Evolutionary conservation across 2,888 invertebrate species (phyloP).

Genomic region (Trichopoda pennipes): DNA sequence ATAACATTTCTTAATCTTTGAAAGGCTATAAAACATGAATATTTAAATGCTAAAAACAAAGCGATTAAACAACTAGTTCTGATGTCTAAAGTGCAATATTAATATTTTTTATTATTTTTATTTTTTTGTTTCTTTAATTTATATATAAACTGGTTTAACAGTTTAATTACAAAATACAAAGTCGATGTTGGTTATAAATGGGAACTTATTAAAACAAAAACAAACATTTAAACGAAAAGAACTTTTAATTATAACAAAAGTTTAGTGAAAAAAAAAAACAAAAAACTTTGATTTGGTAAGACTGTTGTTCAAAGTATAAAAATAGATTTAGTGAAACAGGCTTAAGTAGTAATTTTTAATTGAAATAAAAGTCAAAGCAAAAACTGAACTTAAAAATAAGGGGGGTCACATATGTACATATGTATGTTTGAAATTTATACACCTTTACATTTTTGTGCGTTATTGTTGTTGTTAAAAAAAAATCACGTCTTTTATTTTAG

Average conservation of each 20-base stretch:
- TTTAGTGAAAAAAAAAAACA: too few species aligned
- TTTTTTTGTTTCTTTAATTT: not conserved
- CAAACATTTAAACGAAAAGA: not conserved
- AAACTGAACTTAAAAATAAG: conserved; percentile 12
- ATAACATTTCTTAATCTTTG: conserved; percentile 27
- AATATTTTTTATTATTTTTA: not conserved
- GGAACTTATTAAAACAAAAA: conserved; percentile 8
- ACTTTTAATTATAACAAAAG: too few species aligned
- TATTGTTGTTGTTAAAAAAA: not conserved
- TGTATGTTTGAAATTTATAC: conserved; percentile 10
- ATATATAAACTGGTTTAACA: conserved; percentile 30
- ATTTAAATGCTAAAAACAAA: not conserved
- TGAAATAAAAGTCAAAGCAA: not conserved
- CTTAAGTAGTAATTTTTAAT: too few species aligned
- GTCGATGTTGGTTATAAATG: conserved; percentile 19
- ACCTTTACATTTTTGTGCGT: not conserved
- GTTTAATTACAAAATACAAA: conserved; percentile 47
- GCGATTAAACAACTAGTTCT: not conserved
- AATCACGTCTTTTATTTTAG: conserved; percentile 26
- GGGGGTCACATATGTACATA: not conserved
- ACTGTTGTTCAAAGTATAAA: too few species aligned
- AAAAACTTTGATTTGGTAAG: too few species aligned
- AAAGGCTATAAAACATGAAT: not conserved
- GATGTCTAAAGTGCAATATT: conserved; percentile 21
- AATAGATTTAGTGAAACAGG: too few species aligned